Conservation (phyloP, 2,113 vertebrate species). For the Eulacestoma nigropectus region DNA sequence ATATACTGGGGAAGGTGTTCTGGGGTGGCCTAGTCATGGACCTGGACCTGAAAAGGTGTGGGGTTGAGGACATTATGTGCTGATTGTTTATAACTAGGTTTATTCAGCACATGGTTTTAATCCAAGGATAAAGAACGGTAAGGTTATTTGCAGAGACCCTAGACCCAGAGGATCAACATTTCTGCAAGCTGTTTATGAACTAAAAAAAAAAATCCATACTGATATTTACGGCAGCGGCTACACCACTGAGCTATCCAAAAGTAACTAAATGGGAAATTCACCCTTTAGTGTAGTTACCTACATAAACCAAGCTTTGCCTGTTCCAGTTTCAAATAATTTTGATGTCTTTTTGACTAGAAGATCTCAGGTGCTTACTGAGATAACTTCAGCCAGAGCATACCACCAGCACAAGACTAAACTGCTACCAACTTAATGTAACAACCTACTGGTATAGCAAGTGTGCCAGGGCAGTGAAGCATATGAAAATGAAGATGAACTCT, state of each 20-base stretch:
- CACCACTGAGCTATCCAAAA: neutral
- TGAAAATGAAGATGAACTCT: neutral
- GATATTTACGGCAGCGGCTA: neutral
- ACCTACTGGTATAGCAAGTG: neutral
- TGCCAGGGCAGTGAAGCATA: neutral
- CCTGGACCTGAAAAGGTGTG: slow-evolving; percentile 38
- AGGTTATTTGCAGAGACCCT: neutral
- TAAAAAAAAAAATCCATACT: neutral
- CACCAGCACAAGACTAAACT: neutral
- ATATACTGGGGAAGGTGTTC: slow-evolving; percentile 29
- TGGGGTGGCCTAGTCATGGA: slow-evolving; percentile 43
- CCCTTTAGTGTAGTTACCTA: neutral
- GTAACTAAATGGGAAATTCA: neutral
- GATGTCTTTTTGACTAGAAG: neutral
- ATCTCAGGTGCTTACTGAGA: neutral
- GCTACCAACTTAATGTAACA: neutral
- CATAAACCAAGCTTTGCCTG: neutral
- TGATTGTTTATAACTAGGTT: neutral
- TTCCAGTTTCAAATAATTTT: neutral
- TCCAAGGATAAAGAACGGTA: neutral
- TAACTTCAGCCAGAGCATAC: neutral
- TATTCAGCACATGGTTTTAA: slow-evolving; percentile 36
- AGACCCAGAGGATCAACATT: neutral
- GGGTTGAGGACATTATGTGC: slow-evolving; percentile 46
- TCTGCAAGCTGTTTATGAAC: neutral